Conservation (phyloP, 1,140 invertebrate species). For the Dinoponera quadriceps region DNA sequence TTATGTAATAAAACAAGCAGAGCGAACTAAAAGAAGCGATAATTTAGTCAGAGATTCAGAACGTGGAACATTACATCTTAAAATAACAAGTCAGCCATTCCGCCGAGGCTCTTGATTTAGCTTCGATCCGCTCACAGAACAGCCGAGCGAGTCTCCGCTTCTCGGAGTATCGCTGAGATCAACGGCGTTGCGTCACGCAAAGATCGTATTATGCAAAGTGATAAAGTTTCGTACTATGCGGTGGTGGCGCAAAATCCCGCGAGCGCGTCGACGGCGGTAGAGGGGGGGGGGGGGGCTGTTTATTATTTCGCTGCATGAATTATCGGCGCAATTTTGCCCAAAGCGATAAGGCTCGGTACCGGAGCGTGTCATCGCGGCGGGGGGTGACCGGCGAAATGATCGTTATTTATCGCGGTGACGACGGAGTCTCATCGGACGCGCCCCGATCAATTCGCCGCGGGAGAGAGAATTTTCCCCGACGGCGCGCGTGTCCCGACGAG, state of each 20-base stretch:
- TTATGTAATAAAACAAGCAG: no score
- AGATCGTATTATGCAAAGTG: constrained; percentile 37
- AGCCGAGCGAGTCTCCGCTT: no score
- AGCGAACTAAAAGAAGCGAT: no score
- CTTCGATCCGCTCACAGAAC: no score
- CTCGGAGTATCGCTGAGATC: neutral
- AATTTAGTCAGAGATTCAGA: no score
- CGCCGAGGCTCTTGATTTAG: no score
- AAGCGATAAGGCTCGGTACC: constrained; percentile 32
- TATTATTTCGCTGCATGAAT: constrained; percentile 45
- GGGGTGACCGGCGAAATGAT: constrained; percentile 13
- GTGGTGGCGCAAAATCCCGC: neutral
- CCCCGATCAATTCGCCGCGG: neutral
- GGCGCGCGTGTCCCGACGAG: no score
- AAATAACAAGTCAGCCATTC: no score
- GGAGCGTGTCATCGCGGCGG: constrained; percentile 4
- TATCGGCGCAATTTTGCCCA: constrained; percentile 36
- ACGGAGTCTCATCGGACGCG: neutral
- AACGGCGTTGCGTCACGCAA: constrained; percentile 32
- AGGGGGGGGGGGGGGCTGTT: neutral
- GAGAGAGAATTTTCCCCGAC: no score
- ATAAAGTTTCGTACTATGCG: constrained; percentile 32
- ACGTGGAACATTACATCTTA: no score
- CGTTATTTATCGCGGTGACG: constrained; percentile 24
- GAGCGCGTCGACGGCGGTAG: neutral